Conservation (phyloP, 1,140 invertebrate genomes). For the Theocolax elegans region DNA sequence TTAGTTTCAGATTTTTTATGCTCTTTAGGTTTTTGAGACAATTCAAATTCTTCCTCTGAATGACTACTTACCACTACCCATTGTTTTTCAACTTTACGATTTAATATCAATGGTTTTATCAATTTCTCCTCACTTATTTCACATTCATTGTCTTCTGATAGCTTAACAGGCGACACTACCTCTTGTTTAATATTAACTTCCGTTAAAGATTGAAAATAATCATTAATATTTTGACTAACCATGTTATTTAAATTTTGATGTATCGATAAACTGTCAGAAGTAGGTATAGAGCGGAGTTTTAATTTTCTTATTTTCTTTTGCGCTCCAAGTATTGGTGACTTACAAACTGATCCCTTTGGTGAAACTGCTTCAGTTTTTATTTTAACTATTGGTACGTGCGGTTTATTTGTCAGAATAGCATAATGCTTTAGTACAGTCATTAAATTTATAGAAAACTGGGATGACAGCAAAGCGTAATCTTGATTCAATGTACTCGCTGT, state of each 20-base stretch:
- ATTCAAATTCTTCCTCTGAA: too few relatives aligned
- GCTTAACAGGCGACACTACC: too few relatives aligned
- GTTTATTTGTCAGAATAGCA: slow-evolving; percentile 2
- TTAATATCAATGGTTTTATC: not conserved
- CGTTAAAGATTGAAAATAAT: slow-evolving; percentile 7
- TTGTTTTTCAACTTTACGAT: too few relatives aligned
- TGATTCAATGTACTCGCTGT: too few relatives aligned
- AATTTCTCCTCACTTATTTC: not conserved
- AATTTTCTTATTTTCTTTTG: not conserved
- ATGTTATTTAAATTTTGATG: not conserved
- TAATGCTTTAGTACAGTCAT: slow-evolving; percentile 4
- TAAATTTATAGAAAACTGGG: not conserved
- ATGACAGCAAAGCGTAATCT: not conserved
- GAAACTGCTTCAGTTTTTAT: not conserved
- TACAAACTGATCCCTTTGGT: not conserved
- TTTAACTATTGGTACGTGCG: not conserved
- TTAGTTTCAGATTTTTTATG: not conserved
- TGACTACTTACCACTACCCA: too few relatives aligned
- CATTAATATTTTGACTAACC: not conserved
- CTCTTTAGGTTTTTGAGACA: too few relatives aligned
- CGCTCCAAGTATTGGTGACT: not conserved
- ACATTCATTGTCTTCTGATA: too few relatives aligned
- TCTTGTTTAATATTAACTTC: not conserved
- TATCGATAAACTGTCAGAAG: too few relatives aligned
- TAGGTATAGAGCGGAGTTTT: too few relatives aligned